Evolutionary conservation across 1,140 invertebrate genomes (phyloP).

Genomic region (Formica exsecta): DNA sequence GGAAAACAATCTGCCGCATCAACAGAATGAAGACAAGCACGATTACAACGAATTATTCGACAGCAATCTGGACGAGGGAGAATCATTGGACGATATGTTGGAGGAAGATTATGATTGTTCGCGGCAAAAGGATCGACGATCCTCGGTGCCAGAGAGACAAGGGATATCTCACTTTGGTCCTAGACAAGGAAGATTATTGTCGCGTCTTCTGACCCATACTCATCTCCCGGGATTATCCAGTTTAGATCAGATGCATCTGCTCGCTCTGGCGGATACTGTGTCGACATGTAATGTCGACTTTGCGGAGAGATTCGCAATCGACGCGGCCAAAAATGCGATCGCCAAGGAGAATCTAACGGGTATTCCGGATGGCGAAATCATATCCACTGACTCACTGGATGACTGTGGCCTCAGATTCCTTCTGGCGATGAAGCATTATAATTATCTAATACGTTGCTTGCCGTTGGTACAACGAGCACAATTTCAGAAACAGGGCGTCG

Average conservation of each 20-base stretch:
- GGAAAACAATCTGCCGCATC: conserved; percentile 87
- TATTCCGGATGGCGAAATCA: conserved; percentile 88
- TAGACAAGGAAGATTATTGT: conserved; percentile 92
- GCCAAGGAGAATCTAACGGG: conserved; percentile 90
- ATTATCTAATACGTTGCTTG: conserved; percentile 96
- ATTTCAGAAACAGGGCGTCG: conserved; percentile 96
- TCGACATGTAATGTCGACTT: conserved; percentile 96
- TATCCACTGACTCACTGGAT: conserved; percentile 94
- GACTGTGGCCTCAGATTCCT: conserved; percentile 99
- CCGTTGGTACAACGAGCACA: conserved; percentile 94
- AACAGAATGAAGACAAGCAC: conserved; percentile 86
- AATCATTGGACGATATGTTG: conserved; percentile 93
- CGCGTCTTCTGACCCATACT: conserved; percentile 96
- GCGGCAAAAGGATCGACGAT: conserved; percentile 88
- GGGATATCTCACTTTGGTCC: conserved; percentile 94
- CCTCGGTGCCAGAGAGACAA: conserved; percentile 90
- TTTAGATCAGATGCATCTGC: conserved; percentile 99
- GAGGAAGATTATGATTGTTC: conserved; percentile 89
- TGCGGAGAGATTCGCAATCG: conserved; percentile 93
- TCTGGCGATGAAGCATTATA: conserved; percentile 98
- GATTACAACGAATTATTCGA: conserved; percentile 96
- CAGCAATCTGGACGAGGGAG: conserved; percentile 91
- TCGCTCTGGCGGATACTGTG: conserved; percentile 99
- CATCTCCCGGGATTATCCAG: conserved; percentile 98
- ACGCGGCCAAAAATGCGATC: conserved; percentile 91